Base-by-base conservation (phyloP, 2,113 vertebrate species). In the Pterocles burchelli region DNA sequence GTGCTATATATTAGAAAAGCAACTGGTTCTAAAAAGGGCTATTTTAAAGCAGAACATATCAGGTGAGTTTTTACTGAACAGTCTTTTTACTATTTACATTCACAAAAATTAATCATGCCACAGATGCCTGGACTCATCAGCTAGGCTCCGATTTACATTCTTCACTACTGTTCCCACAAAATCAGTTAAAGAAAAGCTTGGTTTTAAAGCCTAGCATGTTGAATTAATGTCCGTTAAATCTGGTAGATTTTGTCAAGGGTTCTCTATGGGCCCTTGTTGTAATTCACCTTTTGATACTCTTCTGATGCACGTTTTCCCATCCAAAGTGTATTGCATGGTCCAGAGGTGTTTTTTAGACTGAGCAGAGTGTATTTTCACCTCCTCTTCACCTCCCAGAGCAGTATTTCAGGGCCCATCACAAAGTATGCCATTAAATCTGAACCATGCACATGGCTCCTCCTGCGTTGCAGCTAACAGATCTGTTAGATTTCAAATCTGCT, bases 171-270 rank as follows among this genome's bases (percentile, higher is more conserved):
- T 59, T 75, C 51, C 90, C 74, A 73, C 28, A 87, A 92, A 95
- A 71, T 33, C 28, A 59, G 55, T 72, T 76, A 57, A 92, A 95
- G 59, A 79, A 87, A 90, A 82, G 31, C 67, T 86, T 66, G n/a
- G 10, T 72, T 95, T 95, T 85, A 95, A 85, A 96, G 58, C 67
- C 66, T 41, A 84, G n/a, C 21, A 74, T 38, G 52, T 89, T 87
- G 82, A 94, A 96, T 89, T 95, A 93, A 95, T 57, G 93, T 93
- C 93, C 85, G 81, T 96, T 94, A 96, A 95, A 96, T 91, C 54
- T 85, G 74, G 63, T 63, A 95, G 67, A 87, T 88, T 96, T 93
- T 93, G 81, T 72, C 70, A 34, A 34, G 13, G 22, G 62, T 45
- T 94, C 72, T 92, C 85, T 89, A 92, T 18, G 80, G 85, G 93